Evolutionary conservation across 2,888 invertebrate genomes (phyloP).

Genomic region (Agrochola lychnidis): DNA sequence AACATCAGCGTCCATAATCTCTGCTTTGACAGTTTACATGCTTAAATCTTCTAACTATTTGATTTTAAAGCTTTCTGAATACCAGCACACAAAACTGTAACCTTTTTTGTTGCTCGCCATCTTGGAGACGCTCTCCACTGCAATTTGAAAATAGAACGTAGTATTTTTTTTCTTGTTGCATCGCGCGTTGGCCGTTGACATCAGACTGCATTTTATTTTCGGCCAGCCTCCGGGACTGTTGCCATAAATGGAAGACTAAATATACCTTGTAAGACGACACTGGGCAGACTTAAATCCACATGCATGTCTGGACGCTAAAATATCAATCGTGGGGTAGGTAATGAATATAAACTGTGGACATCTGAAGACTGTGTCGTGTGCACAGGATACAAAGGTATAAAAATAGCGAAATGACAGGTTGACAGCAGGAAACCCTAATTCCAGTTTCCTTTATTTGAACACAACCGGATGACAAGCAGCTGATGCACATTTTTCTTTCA

Average conservation of each 20-base stretch:
- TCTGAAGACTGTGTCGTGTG: constrained; percentile 32
- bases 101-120: constrained; percentile 78
- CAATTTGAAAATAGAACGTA: constrained; percentile 87
- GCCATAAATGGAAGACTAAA: constrained; percentile 80
- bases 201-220: constrained; percentile 86
- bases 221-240: constrained; percentile 84
- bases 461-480: constrained; percentile 43
- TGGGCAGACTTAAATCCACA: constrained; percentile 52
- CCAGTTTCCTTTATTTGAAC: constrained; percentile 52
- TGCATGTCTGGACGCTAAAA: constrained; percentile 47
- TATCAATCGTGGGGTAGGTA: constrained; percentile 61
- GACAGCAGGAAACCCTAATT: constrained; percentile 56
- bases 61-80: constrained; percentile 56
- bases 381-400: constrained; percentile 48
- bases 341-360: constrained; percentile 50
- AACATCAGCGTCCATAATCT: constrained; percentile 40
- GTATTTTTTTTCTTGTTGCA: constrained; percentile 84
- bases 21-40: constrained; percentile 51
- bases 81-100: constrained; percentile 70
- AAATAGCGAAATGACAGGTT: constrained; percentile 51
- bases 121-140: constrained; percentile 78
- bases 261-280: constrained; percentile 75
- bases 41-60: constrained; percentile 44
- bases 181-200: constrained; percentile 85
- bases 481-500: constrained; percentile 43